phyloP scores from a whole-genome alignment of 2,113 vertebrate species.

The Carollia perspicillata region DNA sequence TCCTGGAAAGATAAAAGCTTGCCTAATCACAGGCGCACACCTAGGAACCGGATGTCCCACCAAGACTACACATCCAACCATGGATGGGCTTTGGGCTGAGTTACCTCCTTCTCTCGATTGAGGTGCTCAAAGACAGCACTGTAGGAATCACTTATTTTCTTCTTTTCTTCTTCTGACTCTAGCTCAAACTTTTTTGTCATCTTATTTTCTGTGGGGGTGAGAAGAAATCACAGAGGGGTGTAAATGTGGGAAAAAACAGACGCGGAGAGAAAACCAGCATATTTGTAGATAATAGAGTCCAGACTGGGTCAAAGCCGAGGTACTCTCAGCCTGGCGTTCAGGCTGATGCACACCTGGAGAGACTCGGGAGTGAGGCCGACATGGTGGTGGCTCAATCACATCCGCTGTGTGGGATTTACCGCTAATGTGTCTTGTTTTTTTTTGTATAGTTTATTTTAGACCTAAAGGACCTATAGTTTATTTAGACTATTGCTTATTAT shows the following conservation, averaged over 20 bases:
- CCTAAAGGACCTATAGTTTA: not conserved
- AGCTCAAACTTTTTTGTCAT: slow-evolving; percentile 72
- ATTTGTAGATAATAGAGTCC: not conserved
- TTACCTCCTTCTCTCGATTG: slow-evolving; percentile 73
- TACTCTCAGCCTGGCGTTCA: not conserved
- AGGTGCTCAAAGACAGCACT: not conserved
- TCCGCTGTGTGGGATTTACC: not conserved
- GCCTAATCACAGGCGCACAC: not conserved
- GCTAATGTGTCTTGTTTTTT: not conserved
- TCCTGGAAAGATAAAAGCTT: not conserved
- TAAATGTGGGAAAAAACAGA: not conserved
- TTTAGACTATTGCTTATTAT: not conserved
- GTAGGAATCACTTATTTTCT: slow-evolving; percentile 51
- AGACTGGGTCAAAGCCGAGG: not conserved
- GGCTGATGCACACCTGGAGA: not conserved
- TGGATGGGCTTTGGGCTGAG: not conserved
- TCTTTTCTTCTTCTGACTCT: slow-evolving; percentile 71
- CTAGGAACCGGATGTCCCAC: accelerated
- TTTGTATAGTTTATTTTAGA: not conserved
- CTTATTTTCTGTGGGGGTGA: slow-evolving; percentile 58
- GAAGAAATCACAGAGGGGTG: not conserved
- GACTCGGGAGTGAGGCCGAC: not conserved
- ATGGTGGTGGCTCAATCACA: accelerated
- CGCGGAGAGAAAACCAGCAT: not conserved
- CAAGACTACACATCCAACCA: not conserved